Percentiles rank a stretch among this genome's conserved stretches.
Evolutionary conservation across 2,888 invertebrate genomes (phyloP).

Genomic region (Alentia gelatinosa): DNA sequence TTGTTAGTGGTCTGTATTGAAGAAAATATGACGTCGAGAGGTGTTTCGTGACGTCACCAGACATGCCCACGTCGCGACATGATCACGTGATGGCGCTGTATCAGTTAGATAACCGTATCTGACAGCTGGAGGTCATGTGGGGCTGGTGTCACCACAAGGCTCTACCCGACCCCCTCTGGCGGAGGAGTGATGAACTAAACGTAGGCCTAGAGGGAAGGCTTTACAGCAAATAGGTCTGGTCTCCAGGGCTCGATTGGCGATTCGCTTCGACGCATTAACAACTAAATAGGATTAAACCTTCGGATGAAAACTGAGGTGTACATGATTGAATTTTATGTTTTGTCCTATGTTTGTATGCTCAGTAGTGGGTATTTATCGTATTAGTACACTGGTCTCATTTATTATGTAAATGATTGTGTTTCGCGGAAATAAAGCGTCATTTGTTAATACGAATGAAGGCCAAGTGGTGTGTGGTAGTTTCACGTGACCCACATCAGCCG

Average conservation of each 20-base stretch:
- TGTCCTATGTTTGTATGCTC: too few relatives aligned
- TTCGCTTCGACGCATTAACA: background rate
- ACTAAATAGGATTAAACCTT: slow-evolving; percentile 8
- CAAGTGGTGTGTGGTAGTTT: too few relatives aligned
- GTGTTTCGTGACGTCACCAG: background rate
- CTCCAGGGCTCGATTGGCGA: background rate
- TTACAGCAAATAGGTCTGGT: background rate
- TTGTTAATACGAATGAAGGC: too few relatives aligned
- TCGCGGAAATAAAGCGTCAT: too few relatives aligned
- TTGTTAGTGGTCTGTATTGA: background rate
- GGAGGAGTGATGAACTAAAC: background rate
- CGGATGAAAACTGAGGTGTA: background rate
- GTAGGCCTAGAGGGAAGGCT: background rate
- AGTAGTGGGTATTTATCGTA: too few relatives aligned
- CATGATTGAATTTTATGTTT: too few relatives aligned
- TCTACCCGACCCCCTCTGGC: background rate
- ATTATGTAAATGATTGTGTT: too few relatives aligned
- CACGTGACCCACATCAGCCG: too few relatives aligned
- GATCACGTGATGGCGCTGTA: background rate
- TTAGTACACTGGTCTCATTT: too few relatives aligned
- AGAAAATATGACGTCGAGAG: background rate
- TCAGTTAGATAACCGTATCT: background rate
- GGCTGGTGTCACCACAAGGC: background rate
- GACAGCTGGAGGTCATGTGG: background rate
- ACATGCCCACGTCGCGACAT: background rate